These are phyloP conservation scores for Lingula anatina DNA, from an alignment of 2,888 invertebrate genomes.

Conservation along the genomic window DNA sequence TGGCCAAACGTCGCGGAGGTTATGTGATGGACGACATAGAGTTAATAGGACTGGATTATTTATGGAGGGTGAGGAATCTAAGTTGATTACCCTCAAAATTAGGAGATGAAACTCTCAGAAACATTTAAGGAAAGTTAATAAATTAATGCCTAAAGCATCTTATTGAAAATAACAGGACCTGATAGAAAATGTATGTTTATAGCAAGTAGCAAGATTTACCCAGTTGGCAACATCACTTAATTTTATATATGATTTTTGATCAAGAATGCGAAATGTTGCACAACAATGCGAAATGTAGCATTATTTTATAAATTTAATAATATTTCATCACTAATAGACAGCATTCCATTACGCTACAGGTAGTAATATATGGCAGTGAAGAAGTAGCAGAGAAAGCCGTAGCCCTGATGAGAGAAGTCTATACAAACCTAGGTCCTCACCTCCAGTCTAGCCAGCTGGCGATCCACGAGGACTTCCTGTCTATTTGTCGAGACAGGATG, in stretches of 20 bases:
- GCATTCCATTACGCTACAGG: slow-evolving; percentile 53
- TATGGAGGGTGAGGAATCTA: slow-evolving; percentile 88
- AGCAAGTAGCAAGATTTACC: no score
- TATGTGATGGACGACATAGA: slow-evolving; percentile 80
- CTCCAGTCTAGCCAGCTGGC: slow-evolving; percentile 62
- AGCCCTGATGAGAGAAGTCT: slow-evolving; percentile 84
- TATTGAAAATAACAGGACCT: no score
- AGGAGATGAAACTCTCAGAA: no score
- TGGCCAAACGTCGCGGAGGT: slow-evolving; percentile 76
- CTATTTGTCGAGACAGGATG: slow-evolving; percentile 84
- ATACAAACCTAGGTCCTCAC: slow-evolving; percentile 85
- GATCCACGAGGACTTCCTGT: slow-evolving; percentile 88
- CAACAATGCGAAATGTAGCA: no score
- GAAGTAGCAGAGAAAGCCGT: slow-evolving; percentile 91
- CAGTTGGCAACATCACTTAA: not conserved
- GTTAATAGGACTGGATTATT: slow-evolving; percentile 91
- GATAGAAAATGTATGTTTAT: no score
- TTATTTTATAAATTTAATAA: no score
- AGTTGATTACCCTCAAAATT: no score
- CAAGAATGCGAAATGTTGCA: no score
- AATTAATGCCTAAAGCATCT: no score
- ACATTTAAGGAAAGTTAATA: no score
- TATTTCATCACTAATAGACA: not conserved
- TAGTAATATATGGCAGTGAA: slow-evolving; percentile 81
- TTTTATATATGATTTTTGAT: no score